Percentiles rank a stretch among this genome's conserved stretches.
Conservation (phyloP, 2,888 invertebrate genomes). For the Microplitis deprimator region DNA sequence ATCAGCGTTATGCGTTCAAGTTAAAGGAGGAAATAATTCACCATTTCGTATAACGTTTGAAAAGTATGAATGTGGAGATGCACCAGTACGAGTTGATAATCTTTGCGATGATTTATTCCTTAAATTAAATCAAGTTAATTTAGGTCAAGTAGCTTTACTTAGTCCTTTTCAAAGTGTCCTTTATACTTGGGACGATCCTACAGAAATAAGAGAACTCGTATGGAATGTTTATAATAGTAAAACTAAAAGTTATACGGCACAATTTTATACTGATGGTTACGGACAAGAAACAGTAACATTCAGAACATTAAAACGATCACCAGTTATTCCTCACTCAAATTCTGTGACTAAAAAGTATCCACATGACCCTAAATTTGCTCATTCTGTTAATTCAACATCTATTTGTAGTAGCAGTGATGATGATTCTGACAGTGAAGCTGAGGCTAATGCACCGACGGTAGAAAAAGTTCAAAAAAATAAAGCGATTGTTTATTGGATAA, state of each 20-base stretch:
- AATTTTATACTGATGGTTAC: slow-evolving; percentile 77
- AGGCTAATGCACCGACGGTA: slow-evolving; percentile 47
- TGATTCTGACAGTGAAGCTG: slow-evolving; percentile 71
- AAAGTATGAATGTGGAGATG: slow-evolving; percentile 83
- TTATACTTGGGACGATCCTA: slow-evolving; percentile 90
- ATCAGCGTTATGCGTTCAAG: slow-evolving; percentile 80
- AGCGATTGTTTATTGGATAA: slow-evolving; percentile 85
- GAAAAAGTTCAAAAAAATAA: slow-evolving; percentile 80
- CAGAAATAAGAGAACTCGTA: slow-evolving; percentile 79
- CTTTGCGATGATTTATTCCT: slow-evolving; percentile 85
- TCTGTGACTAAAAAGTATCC: slow-evolving; percentile 46
- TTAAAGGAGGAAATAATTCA: slow-evolving; percentile 81
- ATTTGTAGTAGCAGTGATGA: slow-evolving; percentile 77
- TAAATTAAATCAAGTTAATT: slow-evolving; percentile 80
- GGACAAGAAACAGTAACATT: slow-evolving; percentile 82
- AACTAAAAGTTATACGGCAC: slow-evolving; percentile 81
- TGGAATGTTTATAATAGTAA: slow-evolving; percentile 90
- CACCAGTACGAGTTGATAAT: slow-evolving; percentile 88
- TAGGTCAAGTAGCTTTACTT: slow-evolving; percentile 80
- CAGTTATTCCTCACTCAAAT: slow-evolving; percentile 42
- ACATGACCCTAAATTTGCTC: slow-evolving; percentile 47
- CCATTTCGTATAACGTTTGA: slow-evolving; percentile 84
- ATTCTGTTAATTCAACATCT: slow-evolving; percentile 50
- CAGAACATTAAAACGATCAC: slow-evolving; percentile 58
- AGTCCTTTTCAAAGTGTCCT: slow-evolving; percentile 83